Evolutionary conservation across 1,140 invertebrate species (phyloP), one percentile per base, ranked within the genome.

Genomic region (Lethocerus indicus): DNA sequence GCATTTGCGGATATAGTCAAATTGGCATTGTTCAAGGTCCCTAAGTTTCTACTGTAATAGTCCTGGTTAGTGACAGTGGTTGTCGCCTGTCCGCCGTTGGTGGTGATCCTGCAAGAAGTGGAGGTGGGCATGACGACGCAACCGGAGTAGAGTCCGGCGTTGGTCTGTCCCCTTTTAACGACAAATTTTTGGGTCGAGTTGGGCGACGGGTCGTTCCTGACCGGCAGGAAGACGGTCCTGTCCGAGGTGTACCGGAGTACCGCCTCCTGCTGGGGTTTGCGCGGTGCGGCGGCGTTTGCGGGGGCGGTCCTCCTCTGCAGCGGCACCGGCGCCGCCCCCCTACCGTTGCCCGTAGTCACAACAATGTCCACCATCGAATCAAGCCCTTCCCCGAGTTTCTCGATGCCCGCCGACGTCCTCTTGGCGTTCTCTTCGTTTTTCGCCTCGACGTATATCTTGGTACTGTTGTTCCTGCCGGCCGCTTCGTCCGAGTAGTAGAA

Each of bases 341-440:
- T 12, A 5, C 43, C 24, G 3, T 43, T 16, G 16, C 13, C 27
- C 25, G 44, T 26, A 5, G 72, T 70, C 14, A 80, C 66, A 1
- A 82, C 73, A 18, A 82, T 80, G 57, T 81, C 74, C 0, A 81
- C 72, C 68, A 81, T 74, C 1, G 78, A 72, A 51, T 83, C 78
- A 0, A 82, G 60, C 9, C 78, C 78, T 56, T 84, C 81, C 55
- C 83, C 81, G 4, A 86, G 78, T 43, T 80, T 71, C 51, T 87
- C 82, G 26, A 85, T 62, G 49, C 81, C 85, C 64, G 85, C 86
- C 1, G 79, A 79, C 42, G 80, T 66, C 18, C 65, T 70, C 71
- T n/a, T 67, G 42, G 21, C 55, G 57, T 6, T 59, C 52, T 53
- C 47, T n/a, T 52, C 36, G 25, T 41, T 39, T n/a, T n/a, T n/a